Conservation (phyloP, 2,888 invertebrate species). For the Tetranychus piercei region DNA sequence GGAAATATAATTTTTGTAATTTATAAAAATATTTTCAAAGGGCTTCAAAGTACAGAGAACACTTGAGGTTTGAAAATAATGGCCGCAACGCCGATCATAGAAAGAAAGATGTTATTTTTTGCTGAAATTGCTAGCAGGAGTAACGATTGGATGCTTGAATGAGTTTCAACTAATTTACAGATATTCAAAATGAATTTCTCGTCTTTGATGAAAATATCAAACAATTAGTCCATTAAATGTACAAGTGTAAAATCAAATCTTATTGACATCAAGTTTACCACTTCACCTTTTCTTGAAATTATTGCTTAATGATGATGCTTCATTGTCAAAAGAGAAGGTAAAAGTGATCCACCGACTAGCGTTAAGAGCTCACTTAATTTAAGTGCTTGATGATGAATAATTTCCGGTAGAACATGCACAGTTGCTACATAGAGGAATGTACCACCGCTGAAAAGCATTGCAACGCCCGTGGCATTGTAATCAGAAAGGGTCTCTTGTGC, state of each 20-base stretch:
- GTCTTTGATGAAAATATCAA: too few relatives aligned
- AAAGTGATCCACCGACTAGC: constrained; percentile 63
- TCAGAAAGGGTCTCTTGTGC: constrained; percentile 73
- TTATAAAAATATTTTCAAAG: too few relatives aligned
- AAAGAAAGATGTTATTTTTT: too few relatives aligned
- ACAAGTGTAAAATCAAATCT: background rate
- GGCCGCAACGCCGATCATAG: too few relatives aligned
- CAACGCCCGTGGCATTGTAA: constrained; percentile 69
- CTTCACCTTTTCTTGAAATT: background rate
- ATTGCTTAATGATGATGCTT: constrained; percentile 59
- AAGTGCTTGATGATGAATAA: constrained; percentile 43
- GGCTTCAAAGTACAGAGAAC: too few relatives aligned
- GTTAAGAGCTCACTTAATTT: constrained; percentile 57
- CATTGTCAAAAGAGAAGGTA: constrained; percentile 72
- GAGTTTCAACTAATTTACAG: too few relatives aligned
- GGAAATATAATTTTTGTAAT: too few relatives aligned
- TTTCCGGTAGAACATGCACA: constrained; percentile 89
- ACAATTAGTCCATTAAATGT: too few relatives aligned
- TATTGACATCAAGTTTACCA: background rate
- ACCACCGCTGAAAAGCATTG: constrained; percentile 96
- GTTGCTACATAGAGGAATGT: constrained; percentile 97
- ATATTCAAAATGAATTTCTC: too few relatives aligned
- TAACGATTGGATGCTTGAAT: too few relatives aligned
- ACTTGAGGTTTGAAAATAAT: too few relatives aligned
- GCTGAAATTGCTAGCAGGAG: too few relatives aligned